phyloP scores from a whole-genome alignment of 2,113 vertebrate species.

The Miniopterus natalensis region DNA sequence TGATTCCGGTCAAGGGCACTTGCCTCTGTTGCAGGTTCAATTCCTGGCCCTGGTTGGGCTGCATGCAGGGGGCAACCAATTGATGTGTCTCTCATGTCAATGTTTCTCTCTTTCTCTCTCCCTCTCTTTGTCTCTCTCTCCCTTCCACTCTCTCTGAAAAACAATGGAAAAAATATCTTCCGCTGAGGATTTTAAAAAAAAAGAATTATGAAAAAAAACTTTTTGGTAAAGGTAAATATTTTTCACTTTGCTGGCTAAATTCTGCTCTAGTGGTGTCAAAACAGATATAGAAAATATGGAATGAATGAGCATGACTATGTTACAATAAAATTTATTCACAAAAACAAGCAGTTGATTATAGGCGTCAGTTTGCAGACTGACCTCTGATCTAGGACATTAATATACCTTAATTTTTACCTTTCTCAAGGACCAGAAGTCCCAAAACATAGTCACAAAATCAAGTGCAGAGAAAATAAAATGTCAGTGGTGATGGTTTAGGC shows the following conservation, averaged over 20 bases:
- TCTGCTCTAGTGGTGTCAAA: background rate
- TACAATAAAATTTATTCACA: slow-evolving; percentile 20
- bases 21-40: no score
- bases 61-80: no score
- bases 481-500: background rate
- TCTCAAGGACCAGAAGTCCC: background rate
- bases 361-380: background rate
- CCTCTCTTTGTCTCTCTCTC: no score
- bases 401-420: background rate
- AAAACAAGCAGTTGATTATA: background rate
- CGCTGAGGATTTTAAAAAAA: background rate
- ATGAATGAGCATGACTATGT: background rate
- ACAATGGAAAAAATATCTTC: no score
- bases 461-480: slow-evolving; percentile 27
- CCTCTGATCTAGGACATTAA: background rate
- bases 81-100: no score
- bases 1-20: no score
- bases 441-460: slow-evolving; percentile 46
- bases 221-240: slow-evolving; percentile 6
- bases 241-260: background rate
- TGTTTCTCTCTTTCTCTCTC: no score
- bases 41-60: no score
- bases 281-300: background rate
- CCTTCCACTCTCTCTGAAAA: no score
- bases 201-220: slow-evolving; percentile 35